Base-by-base conservation (phyloP, 2,888 invertebrate genomes). In the Oligia strigilis region DNA sequence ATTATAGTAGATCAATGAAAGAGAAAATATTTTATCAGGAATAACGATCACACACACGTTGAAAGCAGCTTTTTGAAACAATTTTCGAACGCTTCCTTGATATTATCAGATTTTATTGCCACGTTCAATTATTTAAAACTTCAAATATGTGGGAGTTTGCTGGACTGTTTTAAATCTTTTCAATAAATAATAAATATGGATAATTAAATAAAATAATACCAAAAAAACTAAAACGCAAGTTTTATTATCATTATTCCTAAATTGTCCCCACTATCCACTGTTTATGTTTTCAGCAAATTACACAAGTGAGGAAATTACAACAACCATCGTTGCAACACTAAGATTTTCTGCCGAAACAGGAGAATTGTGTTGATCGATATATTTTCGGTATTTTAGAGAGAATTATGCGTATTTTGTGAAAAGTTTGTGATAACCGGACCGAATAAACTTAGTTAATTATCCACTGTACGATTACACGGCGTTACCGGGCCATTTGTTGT, bases 281-380 rank as follows among this genome's bases (percentile, higher is more conserved):
- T 65, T 49, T 4, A 64, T 3, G 2, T 60, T 1, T 36, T n/a
- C 5, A 55, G 4, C 17, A 62, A 55, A 43, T 46, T 29, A 11
- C 6, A 11, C 19, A 8, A 14, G 0, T 55, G 46, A 58, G 75
- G 49, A 77, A 62, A 23, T 55, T 72, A 67, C 40, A 58, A 46
- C 8, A 70, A 67, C 5, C 11, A 36, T 29, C 36, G 36, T 81
- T 65, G 86, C 80, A 89, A 84, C 82, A 84, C 84, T 46, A 19
- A 29, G 14, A 69, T 77, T 84, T 83, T 84, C 78, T 83, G 71
- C 77, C 71, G 73, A 84, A 74, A 66, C 66, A 19, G 73, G 40
- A 66, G 36, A 74, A 72, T 75, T 78, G 81, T 82, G 82, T 82
- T 86, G 83, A 87, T 85, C 82, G 84, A 86, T 88, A 13, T 70